phyloP scores from a whole-genome alignment of 2,797 vertebrate genomes.

The Bucorvus abyssinicus region DNA sequence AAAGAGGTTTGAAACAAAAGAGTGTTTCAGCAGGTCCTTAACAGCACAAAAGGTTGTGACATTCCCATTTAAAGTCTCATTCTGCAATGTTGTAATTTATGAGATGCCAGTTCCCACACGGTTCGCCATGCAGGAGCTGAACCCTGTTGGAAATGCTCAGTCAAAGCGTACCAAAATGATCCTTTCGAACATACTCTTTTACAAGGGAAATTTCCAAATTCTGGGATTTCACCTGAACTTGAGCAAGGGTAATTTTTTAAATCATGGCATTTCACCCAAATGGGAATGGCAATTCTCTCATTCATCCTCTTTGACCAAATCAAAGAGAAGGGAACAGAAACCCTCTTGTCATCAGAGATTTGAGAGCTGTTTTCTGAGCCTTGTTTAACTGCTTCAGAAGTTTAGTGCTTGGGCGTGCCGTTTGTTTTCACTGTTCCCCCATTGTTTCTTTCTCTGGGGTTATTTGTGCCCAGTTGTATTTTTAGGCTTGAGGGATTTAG shows the following conservation, averaged over 20 bases:
- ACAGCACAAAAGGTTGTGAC: neutral
- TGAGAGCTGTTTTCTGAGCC: neutral
- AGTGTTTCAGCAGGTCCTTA: neutral
- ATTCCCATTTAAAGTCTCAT: neutral
- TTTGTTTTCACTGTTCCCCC: neutral
- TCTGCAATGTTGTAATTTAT: neutral
- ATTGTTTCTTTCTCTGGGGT: neutral
- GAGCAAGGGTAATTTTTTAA: neutral
- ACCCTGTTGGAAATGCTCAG: neutral
- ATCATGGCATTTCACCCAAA: neutral
- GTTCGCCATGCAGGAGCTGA: neutral
- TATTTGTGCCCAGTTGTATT: neutral
- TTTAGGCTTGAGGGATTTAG: neutral
- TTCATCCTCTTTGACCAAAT: neutral
- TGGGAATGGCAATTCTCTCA: neutral
- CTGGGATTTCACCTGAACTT: neutral
- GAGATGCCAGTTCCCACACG: neutral
- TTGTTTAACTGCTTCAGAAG: neutral
- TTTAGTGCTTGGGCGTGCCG: neutral
- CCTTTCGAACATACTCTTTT: neutral
- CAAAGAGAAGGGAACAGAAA: neutral
- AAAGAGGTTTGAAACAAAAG: slow-evolving; percentile 8
- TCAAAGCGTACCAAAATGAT: neutral
- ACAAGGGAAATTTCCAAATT: neutral
- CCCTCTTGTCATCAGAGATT: neutral